Conservation (phyloP, 1,140 invertebrate genomes). For the Drosophila subpulchrella region DNA sequence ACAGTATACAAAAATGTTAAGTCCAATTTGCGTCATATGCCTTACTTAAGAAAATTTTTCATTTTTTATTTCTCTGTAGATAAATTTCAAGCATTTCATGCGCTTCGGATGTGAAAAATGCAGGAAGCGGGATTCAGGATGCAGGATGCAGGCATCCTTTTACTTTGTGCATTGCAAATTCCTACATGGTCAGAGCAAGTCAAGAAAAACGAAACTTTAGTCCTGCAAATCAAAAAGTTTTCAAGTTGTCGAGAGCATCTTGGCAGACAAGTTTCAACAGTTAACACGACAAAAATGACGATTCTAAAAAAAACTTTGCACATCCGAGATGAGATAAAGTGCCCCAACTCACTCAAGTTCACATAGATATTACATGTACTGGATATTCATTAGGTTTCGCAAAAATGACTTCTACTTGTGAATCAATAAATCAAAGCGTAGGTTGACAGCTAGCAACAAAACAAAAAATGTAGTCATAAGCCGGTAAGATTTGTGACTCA, state of each 20-base stretch:
- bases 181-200: conserved; percentile 31
- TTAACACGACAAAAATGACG: conserved; percentile 39
- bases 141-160: conserved; percentile 21
- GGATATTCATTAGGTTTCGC: conserved; percentile 20
- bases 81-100: conserved; percentile 17
- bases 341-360: conserved; percentile 10
- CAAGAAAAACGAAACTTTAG: conserved; percentile 31
- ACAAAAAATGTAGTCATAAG: conserved; percentile 24
- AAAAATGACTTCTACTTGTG: conserved; percentile 19
- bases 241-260: conserved; percentile 34
- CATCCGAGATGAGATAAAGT: conserved; percentile 29
- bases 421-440: conserved; percentile 47
- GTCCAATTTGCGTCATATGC: too few species aligned
- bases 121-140: conserved; percentile 19
- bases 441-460: conserved; percentile 24
- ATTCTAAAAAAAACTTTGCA: conserved; percentile 33
- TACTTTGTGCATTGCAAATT: conserved; percentile 38
- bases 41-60: background rate
- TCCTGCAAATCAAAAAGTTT: conserved; percentile 36
- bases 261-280: conserved; percentile 37
- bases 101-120: conserved; percentile 15
- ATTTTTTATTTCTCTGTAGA: background rate
- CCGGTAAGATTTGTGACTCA: conserved; percentile 41
- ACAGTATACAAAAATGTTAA: too few species aligned
- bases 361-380: conserved; percentile 18